phyloP scores from a whole-genome alignment of 2,888 invertebrate genomes.

The Ichneumoninae sp. region DNA sequence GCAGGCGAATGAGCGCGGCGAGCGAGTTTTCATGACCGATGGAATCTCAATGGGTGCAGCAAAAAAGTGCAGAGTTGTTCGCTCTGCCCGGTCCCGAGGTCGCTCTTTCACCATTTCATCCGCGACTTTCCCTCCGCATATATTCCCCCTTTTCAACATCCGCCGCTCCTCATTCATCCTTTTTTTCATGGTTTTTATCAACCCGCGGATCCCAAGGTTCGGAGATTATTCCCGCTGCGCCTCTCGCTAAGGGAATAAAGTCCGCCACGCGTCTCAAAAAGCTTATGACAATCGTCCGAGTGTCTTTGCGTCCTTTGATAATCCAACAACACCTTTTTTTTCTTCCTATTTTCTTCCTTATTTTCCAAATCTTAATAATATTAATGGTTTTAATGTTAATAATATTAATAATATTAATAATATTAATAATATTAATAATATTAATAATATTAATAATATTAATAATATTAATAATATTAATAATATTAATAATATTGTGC shows the following conservation, averaged over 20 bases:
- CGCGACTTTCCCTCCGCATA: neutral
- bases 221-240: constrained; percentile 16
- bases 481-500: no score
- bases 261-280: neutral
- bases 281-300: neutral
- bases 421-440: no score
- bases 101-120: constrained; percentile 23
- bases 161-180: constrained; percentile 1
- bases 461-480: no score
- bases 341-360: neutral
- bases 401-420: no score
- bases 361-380: neutral
- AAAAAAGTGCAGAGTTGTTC: neutral
- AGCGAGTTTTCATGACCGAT: constrained; percentile 39
- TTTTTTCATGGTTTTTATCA: constrained; percentile 25
- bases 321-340: neutral
- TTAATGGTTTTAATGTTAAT: no score
- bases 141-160: constrained; percentile 11
- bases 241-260: neutral
- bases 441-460: neutral
- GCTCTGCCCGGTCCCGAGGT: neutral
- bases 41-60: constrained; percentile 4
- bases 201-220: constrained; percentile 8
- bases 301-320: neutral
- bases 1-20: neutral